phyloP scores from a whole-genome alignment of 2,888 invertebrate genomes.

The Strigamia maritima region DNA sequence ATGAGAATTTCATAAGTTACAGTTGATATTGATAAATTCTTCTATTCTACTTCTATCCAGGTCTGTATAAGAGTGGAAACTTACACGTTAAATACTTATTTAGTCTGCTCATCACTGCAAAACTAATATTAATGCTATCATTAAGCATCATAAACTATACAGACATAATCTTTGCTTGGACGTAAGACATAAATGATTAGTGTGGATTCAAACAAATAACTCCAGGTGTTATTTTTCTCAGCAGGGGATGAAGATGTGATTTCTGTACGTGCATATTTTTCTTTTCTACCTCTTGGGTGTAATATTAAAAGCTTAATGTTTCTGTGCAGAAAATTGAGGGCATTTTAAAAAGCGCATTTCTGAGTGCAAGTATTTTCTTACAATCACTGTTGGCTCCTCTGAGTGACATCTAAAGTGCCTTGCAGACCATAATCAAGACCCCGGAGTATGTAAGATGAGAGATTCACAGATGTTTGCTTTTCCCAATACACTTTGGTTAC shows the following conservation, averaged over 20 bases:
- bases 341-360: not conserved
- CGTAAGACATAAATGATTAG: not conserved
- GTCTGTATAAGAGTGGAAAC: not conserved
- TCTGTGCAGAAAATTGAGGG: not conserved
- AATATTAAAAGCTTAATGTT: not conserved
- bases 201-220: conserved; percentile 7
- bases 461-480: conserved; percentile 8
- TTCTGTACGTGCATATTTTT: not conserved
- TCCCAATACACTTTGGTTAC: not conserved
- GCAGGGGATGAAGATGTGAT: not conserved
- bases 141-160: not conserved
- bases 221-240: not conserved
- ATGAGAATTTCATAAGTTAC: not conserved
- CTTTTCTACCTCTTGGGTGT: not conserved
- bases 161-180: not conserved
- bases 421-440: not conserved
- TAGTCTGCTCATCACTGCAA: not conserved
- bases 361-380: not conserved
- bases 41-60: too few species aligned
- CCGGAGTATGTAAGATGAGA: not conserved
- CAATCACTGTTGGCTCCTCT: not conserved
- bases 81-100: not conserved
- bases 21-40: not conserved
- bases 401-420: conserved; percentile 12
- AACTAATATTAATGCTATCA: not conserved